Evolutionary conservation across 2,113 vertebrate genomes (phyloP), one percentile per base, ranked within the genome.

Genomic region (Raja brachyura): DNA sequence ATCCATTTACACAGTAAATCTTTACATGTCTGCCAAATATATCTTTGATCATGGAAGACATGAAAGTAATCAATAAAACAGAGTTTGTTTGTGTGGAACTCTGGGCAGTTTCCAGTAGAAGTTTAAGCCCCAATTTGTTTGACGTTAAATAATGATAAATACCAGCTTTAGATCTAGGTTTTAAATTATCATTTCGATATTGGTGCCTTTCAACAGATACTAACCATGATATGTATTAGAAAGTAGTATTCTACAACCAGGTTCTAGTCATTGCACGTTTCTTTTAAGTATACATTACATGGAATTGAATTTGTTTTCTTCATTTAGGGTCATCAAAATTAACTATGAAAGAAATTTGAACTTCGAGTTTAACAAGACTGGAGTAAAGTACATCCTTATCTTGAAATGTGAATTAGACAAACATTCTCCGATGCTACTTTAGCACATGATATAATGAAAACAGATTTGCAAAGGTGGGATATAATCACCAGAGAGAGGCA

Each of bases 1-100:
- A 39, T 48, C 22, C 90, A 68, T 73, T 92, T 73, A 90, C 28
- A 70, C 33, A 90, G 66, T 48, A 92, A 92, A 92, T 92, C 68
- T 68, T 92, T 39, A 92, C 66, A 90, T 68, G 22, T 48, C 90
- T 74, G 83, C n/a, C 83, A 88, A 88, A 63, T 66, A 63, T 18
- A 66, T 88, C 83, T 88, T 88, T 88, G 28, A 88, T 88, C 83
- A 88, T 1, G n/a, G 4, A 88, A 63, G n/a, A 66, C 14, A 63
- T 9, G 0, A 31, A 63, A 31, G 2, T 28, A 28, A 63, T 31
- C 56, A 88, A 85, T 20, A 31, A 66, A 11, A n/a, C 2, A 88
- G 59, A 13, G 13, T 14, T 88, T 10, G 28, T 83, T 83, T 83
- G 79, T 56, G 20, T 25, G 22, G 78, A 79, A 79, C 16, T 79